Evolutionary conservation across 2,797 vertebrate genomes (phyloP), one percentile per base, ranked within the genome.

Genomic region (Mormyrops boulengeri): DNA sequence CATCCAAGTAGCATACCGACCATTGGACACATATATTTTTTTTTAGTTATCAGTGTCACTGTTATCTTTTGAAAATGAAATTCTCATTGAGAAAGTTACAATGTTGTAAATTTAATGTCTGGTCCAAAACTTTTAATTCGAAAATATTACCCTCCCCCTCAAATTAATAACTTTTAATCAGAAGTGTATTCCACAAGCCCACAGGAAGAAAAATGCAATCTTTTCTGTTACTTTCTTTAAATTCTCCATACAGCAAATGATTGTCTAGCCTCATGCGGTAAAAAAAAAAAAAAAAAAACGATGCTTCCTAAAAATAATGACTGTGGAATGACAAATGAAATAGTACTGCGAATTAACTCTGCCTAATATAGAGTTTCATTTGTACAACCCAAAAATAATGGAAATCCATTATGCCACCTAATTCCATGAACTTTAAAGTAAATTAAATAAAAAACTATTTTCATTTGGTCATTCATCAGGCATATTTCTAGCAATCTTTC

Each of bases 301-400:
- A 62, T 91, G 88, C 57, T 88, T 91, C 60, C 89, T n/a, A 57
- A 89, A 85, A 89, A 89, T 85, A 89, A 91, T 91, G 86, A 88
- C 77, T 88, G 52, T 66, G n/a, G 53, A 69, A 77, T 91, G 87
- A 89, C 77, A 89, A 89, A 89, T 89, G 90, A 91, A 55, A 85
- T 55, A 85, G 77, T 86, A n/a, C 84, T 62, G 89, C 69, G 55
- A 88, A 88, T 90, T 62, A 89, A 88, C 87, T 90, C 77, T 17
- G 85, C 34, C 87, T 87, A 89, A 88, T 69, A 90, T 80, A 84
- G 47, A 88, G 53, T 90, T n/a, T 50, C 60, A 90, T 88, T 89
- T 89, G 62, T 80, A 55, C 88, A 91, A 89, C 50, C 69, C 26
- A 57, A 88, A 85, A 89, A 91, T 89, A 52, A 86, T 87, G 34